phyloP scores from a whole-genome alignment of 2,113 vertebrate genomes.

The Isurus oxyrinchus region DNA sequence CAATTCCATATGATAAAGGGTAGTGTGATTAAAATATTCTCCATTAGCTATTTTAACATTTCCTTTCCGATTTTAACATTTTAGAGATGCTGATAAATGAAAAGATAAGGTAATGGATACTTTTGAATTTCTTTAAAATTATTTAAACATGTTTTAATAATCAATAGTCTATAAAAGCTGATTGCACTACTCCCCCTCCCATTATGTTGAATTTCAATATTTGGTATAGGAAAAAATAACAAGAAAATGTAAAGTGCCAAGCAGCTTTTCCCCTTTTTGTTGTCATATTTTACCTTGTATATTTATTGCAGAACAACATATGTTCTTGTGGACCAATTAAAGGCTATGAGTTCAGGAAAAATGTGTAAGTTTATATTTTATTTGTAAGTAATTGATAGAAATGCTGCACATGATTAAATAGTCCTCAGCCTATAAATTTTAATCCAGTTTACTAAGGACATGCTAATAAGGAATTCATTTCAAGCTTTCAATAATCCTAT shows the following conservation, averaged over 20 bases:
- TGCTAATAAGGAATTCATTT: slow-evolving; percentile 7
- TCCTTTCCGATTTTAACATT: background rate
- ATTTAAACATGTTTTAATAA: background rate
- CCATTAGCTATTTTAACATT: background rate
- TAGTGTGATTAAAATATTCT: background rate
- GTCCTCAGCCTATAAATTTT: background rate
- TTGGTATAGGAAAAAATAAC: background rate
- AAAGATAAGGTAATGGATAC: background rate
- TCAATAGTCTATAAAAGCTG: background rate
- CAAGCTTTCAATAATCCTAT: slow-evolving; percentile 4
- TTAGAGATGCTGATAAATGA: background rate
- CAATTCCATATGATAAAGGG: background rate
- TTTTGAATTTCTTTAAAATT: background rate
- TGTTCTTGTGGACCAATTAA: background rate
- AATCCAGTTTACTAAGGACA: slow-evolving; percentile 18
- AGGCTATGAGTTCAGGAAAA: slow-evolving; percentile 13
- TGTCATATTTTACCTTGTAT: background rate
- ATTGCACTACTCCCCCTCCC: background rate
- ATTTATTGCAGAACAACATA: background rate
- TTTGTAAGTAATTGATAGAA: background rate
- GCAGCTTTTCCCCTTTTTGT: background rate
- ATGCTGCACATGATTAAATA: background rate
- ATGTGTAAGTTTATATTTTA: background rate
- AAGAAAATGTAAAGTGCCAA: background rate
- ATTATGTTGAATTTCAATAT: background rate